Conservation (phyloP, 2,113 vertebrate genomes). For the Salvator merianae region DNA sequence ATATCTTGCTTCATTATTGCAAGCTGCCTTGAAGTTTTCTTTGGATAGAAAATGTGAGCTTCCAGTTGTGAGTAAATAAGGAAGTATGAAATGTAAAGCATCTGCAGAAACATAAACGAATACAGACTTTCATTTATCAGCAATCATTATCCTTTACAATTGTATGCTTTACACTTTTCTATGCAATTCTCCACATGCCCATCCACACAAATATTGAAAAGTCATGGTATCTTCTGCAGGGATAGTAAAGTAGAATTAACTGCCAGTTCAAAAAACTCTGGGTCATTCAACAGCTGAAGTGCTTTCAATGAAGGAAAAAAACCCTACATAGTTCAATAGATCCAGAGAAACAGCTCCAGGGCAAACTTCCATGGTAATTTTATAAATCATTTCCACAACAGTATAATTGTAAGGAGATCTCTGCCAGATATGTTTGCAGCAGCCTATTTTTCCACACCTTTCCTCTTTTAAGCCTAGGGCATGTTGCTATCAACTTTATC, state of each 20-base stretch:
- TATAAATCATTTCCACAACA: slow-evolving; percentile 9
- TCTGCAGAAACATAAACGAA: not conserved
- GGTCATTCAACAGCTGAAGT: slow-evolving; percentile 5
- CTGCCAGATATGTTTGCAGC: not conserved
- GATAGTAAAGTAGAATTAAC: rapidly evolving
- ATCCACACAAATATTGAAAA: too few species aligned
- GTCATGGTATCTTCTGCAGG: not conserved
- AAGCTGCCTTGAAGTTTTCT: not conserved
- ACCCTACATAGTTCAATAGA: not conserved
- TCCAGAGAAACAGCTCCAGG: slow-evolving; percentile 11
- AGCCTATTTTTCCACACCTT: not conserved
- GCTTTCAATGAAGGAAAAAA: not conserved
- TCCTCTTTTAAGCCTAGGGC: not conserved
- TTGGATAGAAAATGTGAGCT: not conserved
- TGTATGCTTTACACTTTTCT: not conserved
- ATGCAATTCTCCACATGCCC: not conserved
- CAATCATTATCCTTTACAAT: not conserved
- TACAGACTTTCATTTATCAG: not conserved
- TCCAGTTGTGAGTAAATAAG: not conserved
- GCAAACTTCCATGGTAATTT: slow-evolving; percentile 10
- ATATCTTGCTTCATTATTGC: not conserved
- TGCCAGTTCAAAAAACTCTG: not conserved
- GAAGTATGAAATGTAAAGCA: too few species aligned
- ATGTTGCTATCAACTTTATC: not conserved
- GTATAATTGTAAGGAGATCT: not conserved